Evolutionary conservation across 2,888 invertebrate genomes (phyloP).

Genomic region (Agriopis marginaria): DNA sequence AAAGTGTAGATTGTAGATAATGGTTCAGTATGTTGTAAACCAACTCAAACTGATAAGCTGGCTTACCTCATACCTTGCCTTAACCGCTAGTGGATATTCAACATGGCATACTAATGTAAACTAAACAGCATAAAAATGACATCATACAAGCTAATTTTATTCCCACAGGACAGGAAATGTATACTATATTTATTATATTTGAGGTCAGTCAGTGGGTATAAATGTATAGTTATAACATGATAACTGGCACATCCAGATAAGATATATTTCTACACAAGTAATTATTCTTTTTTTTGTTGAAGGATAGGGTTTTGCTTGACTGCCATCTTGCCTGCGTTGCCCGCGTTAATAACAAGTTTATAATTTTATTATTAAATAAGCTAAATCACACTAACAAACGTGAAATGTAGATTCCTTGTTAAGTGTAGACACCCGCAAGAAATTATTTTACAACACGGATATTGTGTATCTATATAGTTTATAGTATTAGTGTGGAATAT

Average conservation of each 20-base stretch:
- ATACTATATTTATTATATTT: constrained; percentile 16
- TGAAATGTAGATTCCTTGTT: no score
- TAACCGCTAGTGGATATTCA: constrained; percentile 26
- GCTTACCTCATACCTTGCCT: constrained; percentile 40
- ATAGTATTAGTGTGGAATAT: no score
- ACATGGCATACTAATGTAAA: constrained; percentile 43
- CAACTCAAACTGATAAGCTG: constrained; percentile 28
- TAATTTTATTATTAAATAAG: no score
- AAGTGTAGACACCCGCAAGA: no score
- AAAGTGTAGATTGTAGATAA: constrained; percentile 4
- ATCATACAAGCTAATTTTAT: constrained; percentile 56
- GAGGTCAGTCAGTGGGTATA: constrained; percentile 12
- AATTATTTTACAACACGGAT: no score
- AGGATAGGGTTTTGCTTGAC: no score
- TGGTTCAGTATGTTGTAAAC: background rate
- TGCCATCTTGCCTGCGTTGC: no score
- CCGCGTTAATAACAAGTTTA: no score
- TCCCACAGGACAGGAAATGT: constrained; percentile 55
- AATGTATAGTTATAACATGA: background rate
- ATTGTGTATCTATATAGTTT: no score
- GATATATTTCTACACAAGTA: background rate
- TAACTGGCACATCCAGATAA: background rate
- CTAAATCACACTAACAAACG: no score
- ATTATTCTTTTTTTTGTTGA: background rate
- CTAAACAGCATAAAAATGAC: constrained; percentile 52